Base-by-base conservation (phyloP, 2,113 vertebrate genomes). In the Halcyon malimbica region DNA sequence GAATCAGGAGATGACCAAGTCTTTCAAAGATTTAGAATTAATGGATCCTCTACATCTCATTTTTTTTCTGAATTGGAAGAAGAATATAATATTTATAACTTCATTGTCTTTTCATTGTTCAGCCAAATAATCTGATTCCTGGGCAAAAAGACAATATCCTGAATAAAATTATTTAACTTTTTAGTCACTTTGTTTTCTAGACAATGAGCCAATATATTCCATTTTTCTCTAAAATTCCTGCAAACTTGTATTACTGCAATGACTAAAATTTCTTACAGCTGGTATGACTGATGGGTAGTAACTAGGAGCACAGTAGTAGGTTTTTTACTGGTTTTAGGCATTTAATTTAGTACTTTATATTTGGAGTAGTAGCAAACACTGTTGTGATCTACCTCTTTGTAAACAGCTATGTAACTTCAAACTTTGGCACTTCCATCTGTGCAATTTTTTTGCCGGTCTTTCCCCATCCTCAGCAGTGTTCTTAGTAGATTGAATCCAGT, bases 1-100 rank as follows among this genome's bases (percentile, higher is more conserved):
- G 60, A 93, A 81, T 67, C 56, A 44, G 64, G 44, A 89, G 35
- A 90, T 71, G n/a, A 64, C 33, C 23, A n/a, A 67, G 14, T 60
- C 51, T 80, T 77, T 60, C 13, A 50, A 92, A 67, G 44, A 16
- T 44, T 62, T 48, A 42, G 51, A 78, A 65, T 90, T 83, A 93
- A 93, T 89, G 83, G 37, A 70, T 83, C 31, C 6, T 80, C 16
- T 80, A 16, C 8, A 24, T 80, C 29, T 90, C 8, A 29, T 63
- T 94, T 93, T 94, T 80, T 89, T 90, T 93, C 39, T 90, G 60
- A 86, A 46, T 29, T 83, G 46, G 51, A 83, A 86, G 56, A 73
- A 59, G 23, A 70, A 53, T 67, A 33, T 3, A 89, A 81, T 60
- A 81, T 93, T 89, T 88, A 63, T 67, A 11, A 28, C 31, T 68